Base-by-base conservation (phyloP, 2,888 invertebrate species). In the Abrostola tripartita region DNA sequence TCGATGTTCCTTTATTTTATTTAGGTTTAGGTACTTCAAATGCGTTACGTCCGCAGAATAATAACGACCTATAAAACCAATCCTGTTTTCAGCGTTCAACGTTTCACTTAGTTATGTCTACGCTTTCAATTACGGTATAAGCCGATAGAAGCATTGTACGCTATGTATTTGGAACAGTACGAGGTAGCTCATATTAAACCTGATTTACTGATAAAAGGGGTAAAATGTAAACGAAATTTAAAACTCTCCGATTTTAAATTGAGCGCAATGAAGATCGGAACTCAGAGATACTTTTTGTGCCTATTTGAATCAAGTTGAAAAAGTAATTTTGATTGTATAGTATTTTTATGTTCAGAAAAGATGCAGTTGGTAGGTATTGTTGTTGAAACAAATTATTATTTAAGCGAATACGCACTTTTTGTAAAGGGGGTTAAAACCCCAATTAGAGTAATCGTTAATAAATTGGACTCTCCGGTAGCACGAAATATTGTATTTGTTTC, bases 1-100 rank as follows among this genome's bases (percentile, higher is more conserved):
- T 61, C 60, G 47, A 52, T 65, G 52, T 69, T 78, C 71, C 55
- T 73, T 79, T 74, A 79, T 77, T 81, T 81, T 78, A 80, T 80
- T 78, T 81, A 81, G 71, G 67, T 81, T 78, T 75, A 63, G 71
- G 63, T 68, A 68, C 64, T 78, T 37, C 60, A 71, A 76, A 67
- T 61, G 55, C 61, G 69, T 71, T 71, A 74, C 79, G 76, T 70
- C 53, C 7, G 51, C 64, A 54, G 79, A 81, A 81, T 79, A 81
- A 61, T 78, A 81, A 81, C 11, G 57, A 65, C 50, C 53, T 63
- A 63, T 74, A 74, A 77, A 68, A 75, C 63, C 68, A 68, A 80
- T 69, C 64, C 57, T 64, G 55, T 74, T 74, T 47, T 79, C 60
- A 65, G 63, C 52, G 52, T 42, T 65, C 55, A 62, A 68, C 58